Evolutionary conservation across 2,113 vertebrate species (phyloP).

Genomic region (Bagarius yarrelli): DNA sequence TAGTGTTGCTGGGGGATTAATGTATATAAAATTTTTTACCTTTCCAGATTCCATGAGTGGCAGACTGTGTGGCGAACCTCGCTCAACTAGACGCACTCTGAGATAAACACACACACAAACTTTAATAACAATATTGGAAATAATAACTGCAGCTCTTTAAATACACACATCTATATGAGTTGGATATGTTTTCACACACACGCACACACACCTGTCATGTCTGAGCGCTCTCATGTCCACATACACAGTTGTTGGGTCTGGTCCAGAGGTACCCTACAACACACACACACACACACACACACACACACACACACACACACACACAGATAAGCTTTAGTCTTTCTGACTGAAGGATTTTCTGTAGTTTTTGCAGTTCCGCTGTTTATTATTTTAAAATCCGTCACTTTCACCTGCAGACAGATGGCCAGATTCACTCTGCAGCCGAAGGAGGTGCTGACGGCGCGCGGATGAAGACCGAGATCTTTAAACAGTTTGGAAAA

Average conservation of each 20-base stretch:
- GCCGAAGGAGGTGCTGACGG: constrained; percentile 96
- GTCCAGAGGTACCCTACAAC: constrained; percentile 94
- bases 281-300: constrained; percentile 24
- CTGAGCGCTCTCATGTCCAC: constrained; percentile 98
- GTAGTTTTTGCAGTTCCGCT: no score
- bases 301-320: neutral
- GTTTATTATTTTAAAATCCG: no score
- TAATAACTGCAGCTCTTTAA: neutral
- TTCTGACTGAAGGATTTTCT: no score
- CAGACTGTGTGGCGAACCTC: constrained; percentile 75
- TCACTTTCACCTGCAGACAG: constrained; percentile 87
- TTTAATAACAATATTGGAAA: neutral
- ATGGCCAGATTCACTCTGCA: constrained; percentile 97
- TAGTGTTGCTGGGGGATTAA: neutral
- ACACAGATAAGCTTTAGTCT: no score
- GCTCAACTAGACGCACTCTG: constrained; percentile 74
- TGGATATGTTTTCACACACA: neutral
- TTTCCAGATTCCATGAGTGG: constrained; percentile 76
- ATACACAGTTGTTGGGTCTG: constrained; percentile 96
- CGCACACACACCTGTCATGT: constrained; percentile 85
- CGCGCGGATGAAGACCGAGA: constrained; percentile 91
- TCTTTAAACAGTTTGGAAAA: constrained; percentile 98
- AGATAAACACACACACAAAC: constrained; percentile 4
- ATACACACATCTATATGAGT: neutral
- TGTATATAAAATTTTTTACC: constrained; percentile 54